Base-by-base conservation (phyloP, 2,113 vertebrate genomes). In the Notothenia rossii region DNA sequence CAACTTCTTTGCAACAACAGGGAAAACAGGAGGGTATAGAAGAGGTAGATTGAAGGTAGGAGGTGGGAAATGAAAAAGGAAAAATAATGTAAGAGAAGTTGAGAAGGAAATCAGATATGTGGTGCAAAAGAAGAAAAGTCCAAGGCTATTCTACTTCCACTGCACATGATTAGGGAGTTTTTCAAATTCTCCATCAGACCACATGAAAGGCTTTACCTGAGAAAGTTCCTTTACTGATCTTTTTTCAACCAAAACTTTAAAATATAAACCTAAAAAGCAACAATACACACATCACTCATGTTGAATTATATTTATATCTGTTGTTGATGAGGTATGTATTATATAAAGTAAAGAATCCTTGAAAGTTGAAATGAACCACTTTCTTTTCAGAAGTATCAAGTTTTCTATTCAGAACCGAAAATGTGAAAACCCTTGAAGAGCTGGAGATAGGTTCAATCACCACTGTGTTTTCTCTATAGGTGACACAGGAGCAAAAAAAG, bases 391-490 rank as follows among this genome's bases (percentile, higher is more conserved):
- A 68, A 7, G 10, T 36, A 20, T 25, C 1, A 67, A 40, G 55
- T 43, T 48, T 46, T 4, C 77, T 72, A 48, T 58, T 64, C 45
- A 82, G n/a, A 76, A 61, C 4, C 72, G 29, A 17, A 81, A 62
- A 77, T 59, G 55, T 71, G 25, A 56, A 78, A 75, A 60, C 20
- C 50, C 80, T 66, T 43, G 25, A 22, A 54, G 18, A 78, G 40
- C n/a, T 48, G 25, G 29, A 77, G 45, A 45, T 65, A 63, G 36
- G 66, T 72, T 75, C 65, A 73, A 1, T 78, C 60, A 65, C 18
- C 29, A 70, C 29, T 33, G 63, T 43, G 56, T 78, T 76, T 61
- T 60, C 78, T 84, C 78, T 77, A 75, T 74, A 68, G 65, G 54
- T 77, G 63, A 81, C 40, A 70, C 33, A 81, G 54, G n/a, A 70